phyloP scores from a whole-genome alignment of 2,113 vertebrate genomes.

The Electrona antarctica region DNA sequence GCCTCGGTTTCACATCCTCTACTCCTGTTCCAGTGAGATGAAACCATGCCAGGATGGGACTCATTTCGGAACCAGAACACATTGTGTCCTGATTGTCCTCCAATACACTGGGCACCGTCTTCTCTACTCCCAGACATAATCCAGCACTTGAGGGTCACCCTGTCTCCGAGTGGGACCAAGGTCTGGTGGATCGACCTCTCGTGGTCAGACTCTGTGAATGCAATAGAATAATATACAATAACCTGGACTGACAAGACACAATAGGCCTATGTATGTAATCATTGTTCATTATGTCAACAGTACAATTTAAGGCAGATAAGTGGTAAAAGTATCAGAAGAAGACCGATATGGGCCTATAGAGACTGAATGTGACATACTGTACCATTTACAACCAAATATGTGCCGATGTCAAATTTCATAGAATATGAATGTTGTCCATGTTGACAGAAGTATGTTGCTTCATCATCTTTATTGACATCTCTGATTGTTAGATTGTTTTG shows the following conservation, averaged over 20 bases:
- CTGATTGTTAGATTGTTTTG: neutral
- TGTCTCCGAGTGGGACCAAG: slow-evolving; percentile 33
- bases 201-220: too few relatives aligned
- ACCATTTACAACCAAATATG: neutral
- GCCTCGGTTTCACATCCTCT: neutral
- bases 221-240: too few relatives aligned
- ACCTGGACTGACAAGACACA: too few relatives aligned
- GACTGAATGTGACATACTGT: neutral
- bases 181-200: too few relatives aligned
- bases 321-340: too few relatives aligned
- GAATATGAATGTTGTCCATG: neutral
- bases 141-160: slow-evolving; percentile 37
- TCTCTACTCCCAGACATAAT: slow-evolving; percentile 14
- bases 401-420: neutral
- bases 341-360: too few relatives aligned
- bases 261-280: too few relatives aligned
- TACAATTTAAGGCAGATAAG: too few relatives aligned
- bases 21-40: neutral
- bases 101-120: neutral
- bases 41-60: neutral
- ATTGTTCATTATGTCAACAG: too few relatives aligned
- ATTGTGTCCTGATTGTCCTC: slow-evolving; percentile 1
- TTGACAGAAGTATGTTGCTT: neutral
- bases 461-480: neutral
- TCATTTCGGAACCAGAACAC: slow-evolving; percentile 16